Percentiles rank a stretch among this genome's conserved stretches.
These are phyloP conservation scores for Pholis gunnellus DNA, from an alignment of 2,113 vertebrate species.

Conservation along the genomic window DNA sequence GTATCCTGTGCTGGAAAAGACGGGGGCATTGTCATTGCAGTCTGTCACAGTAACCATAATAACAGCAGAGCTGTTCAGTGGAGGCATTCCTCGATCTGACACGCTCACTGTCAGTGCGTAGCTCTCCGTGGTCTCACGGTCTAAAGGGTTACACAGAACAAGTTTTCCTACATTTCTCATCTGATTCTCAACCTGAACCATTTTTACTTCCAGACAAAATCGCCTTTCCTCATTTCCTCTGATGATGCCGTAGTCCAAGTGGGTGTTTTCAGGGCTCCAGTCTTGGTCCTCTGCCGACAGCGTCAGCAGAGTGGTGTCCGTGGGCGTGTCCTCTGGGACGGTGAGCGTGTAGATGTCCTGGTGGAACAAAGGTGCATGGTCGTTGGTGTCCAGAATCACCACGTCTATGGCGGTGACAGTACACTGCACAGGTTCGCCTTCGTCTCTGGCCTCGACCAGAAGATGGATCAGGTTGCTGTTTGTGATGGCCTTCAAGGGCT, in stretches of 20 bases:
- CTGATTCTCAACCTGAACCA: constrained; percentile 71
- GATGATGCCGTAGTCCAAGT: constrained; percentile 86
- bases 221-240: constrained; percentile 85
- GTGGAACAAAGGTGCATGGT: constrained; percentile 86
- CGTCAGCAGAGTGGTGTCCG: constrained; percentile 83
- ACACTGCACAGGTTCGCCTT: constrained; percentile 84
- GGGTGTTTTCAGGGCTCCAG: constrained; percentile 82
- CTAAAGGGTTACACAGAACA: constrained; percentile 85
- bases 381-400: constrained; percentile 85
- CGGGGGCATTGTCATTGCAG: constrained; percentile 90
- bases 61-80: constrained; percentile 84
- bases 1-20: constrained; percentile 85
- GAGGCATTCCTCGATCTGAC: constrained; percentile 84
- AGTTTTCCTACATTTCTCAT: constrained; percentile 82
- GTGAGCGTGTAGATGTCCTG: constrained; percentile 84
- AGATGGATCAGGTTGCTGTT: constrained; percentile 82
- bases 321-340: constrained; percentile 82
- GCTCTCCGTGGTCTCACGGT: constrained; percentile 84
- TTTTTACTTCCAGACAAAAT: constrained; percentile 86
- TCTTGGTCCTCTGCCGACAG: constrained; percentile 88
- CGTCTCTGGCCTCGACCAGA: constrained; percentile 89
- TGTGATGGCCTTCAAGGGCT: constrained; percentile 75
- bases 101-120: constrained; percentile 87
- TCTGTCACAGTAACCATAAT: constrained; percentile 89
- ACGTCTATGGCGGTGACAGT: constrained; percentile 85